Percentiles rank a stretch among this genome's conserved stretches.
Evolutionary conservation across 2,888 invertebrate species (phyloP).

Genomic region (Cyclophora punctaria): DNA sequence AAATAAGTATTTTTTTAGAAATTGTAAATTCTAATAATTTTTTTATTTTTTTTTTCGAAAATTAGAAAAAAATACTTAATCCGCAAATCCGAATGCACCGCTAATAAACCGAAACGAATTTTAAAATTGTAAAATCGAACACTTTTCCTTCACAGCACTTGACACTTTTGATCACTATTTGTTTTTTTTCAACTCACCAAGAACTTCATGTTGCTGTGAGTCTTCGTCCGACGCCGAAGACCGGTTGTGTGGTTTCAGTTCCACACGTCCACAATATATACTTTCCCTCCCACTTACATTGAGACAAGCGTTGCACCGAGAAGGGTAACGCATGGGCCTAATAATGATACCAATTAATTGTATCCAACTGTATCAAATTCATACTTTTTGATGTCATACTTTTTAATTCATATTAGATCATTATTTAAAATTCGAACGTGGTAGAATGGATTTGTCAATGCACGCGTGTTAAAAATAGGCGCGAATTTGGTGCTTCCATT

Average conservation of each 20-base stretch:
- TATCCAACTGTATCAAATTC: conserved; percentile 49
- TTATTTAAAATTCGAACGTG: neutral
- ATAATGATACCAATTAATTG: conserved; percentile 38
- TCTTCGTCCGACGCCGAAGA: conserved; percentile 68
- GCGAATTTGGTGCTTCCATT: neutral
- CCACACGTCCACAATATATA: conserved; percentile 53
- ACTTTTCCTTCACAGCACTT: conserved; percentile 18
- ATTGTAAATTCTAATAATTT: neutral
- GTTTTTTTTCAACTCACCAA: conserved; percentile 55
- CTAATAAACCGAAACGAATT: neutral
- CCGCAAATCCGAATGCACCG: neutral
- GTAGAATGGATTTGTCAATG: neutral
- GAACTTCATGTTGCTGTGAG: conserved; percentile 68
- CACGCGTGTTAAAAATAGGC: neutral
- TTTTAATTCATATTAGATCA: conserved; percentile 2
- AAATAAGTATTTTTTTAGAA: neutral
- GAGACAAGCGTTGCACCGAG: conserved; percentile 23
- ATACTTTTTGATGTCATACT: conserved; percentile 2
- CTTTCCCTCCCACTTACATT: conserved; percentile 59
- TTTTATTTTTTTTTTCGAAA: conserved; percentile 5
- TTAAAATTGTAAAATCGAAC: conserved; percentile 7
- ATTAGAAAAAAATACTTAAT: conserved; percentile 1
- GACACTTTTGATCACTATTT: conserved; percentile 23
- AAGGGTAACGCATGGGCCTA: conserved; percentile 33
- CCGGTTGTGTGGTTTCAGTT: conserved; percentile 57